phyloP scores from a whole-genome alignment of 2,797 vertebrate genomes.

The Malacoraja senta region DNA sequence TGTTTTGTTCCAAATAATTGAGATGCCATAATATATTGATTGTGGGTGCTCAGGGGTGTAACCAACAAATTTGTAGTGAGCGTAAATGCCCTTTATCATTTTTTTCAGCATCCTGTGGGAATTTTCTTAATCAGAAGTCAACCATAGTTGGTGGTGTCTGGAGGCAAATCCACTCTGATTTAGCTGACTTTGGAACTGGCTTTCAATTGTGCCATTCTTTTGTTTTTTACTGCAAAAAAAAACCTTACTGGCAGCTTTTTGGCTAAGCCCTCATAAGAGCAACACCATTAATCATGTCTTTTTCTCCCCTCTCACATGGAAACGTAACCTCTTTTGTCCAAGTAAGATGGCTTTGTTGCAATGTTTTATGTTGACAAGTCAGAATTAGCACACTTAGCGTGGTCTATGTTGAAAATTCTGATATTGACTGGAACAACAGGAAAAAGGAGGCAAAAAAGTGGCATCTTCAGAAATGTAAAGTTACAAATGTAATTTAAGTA shows the following conservation, averaged over 20 bases:
- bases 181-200: not conserved
- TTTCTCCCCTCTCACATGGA: conserved; percentile 36
- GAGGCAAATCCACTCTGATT: not conserved
- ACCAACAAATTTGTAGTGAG: not conserved
- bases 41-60: not conserved
- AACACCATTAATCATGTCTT: conserved; percentile 37
- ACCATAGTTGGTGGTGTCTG: not conserved
- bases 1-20: not conserved
- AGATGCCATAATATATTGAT: not conserved
- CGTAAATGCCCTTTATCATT: not conserved
- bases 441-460: not conserved
- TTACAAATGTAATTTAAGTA: not conserved
- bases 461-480: not conserved
- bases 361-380: conserved; percentile 19
- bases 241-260: conserved; percentile 16
- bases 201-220: conserved; percentile 1
- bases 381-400: not conserved
- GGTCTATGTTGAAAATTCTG: not conserved
- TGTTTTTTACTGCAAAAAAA: conserved; percentile 8
- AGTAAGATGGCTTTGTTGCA: conserved; percentile 20
- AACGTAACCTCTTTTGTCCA: conserved; percentile 41
- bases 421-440: too few species aligned
- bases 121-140: not conserved
- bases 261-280: conserved; percentile 34
- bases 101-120: not conserved